Evolutionary conservation across 2,888 invertebrate genomes (phyloP), one percentile per base, ranked within the genome.

Genomic region (Epsilonema sp.): DNA sequence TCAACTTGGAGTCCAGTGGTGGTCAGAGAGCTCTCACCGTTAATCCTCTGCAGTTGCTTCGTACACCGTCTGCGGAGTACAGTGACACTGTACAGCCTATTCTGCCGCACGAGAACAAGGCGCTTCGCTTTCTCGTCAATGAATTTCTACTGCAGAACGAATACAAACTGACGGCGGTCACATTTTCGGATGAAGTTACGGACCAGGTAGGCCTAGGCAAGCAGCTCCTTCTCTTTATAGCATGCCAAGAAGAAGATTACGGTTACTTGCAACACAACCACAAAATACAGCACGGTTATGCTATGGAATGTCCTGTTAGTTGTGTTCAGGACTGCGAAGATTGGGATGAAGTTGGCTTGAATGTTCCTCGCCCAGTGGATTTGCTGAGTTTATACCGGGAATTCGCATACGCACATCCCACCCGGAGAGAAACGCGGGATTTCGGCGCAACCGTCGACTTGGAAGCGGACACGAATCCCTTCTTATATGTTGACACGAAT

Each of bases 341-440:
- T 63, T 85, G 85, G 85, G 82, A 84, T 66, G 84, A 84, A 69
- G 83, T 85, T 16, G 84, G 85, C 1, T 70, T 85, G 39, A 84
- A 85, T 64, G 79, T 82, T 66, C 75, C 82, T 1, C 77, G 81
- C 56, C 84, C 83, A 24, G 76, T 79, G 1, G 78, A 79, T 55
- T 67, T 85, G 26, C 67, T 82, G 19, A 62, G 63, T 2, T n/a
- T 51, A 19, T 49, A 47, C 38, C 45, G 50, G 13, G 45, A 45
- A 19, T 42, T 42, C n/a, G 5, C 8, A 3, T 37, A 26, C 11
- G 3, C 37, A 20, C 2, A 16, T 31, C 41, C 49, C n/a, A 31
- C 22, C 31, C n/a, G 20, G n/a, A 16, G 16, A 3, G 13, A 21
- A 8, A 20, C 26, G n/a, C 13, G 11, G 16, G 45, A 48, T 24